Percentiles rank a stretch among this genome's conserved stretches.
These are phyloP conservation scores for Cyprinus carpio DNA, from an alignment of 2,113 vertebrate species.

Conservation along the genomic window DNA sequence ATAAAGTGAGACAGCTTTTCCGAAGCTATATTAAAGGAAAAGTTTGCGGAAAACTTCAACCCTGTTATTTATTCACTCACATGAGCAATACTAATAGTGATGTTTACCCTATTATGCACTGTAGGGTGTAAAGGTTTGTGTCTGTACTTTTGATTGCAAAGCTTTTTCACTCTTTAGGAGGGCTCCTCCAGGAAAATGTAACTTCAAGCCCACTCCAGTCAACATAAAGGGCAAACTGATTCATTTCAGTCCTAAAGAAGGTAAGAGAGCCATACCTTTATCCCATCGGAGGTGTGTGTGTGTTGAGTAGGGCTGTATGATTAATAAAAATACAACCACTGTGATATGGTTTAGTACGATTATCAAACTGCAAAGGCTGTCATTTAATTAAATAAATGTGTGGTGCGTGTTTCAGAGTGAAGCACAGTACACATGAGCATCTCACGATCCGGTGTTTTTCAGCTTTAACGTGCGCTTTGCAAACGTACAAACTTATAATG, in stretches of 20 bases:
- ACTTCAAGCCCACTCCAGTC: constrained; percentile 68
- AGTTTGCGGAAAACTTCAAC: background rate
- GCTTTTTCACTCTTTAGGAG: constrained; percentile 63
- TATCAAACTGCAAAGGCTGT: background rate
- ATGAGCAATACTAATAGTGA: background rate
- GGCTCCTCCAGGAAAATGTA: constrained; percentile 78
- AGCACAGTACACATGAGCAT: background rate
- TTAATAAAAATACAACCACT: background rate
- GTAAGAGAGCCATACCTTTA: constrained; percentile 59
- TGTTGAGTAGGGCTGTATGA: background rate
- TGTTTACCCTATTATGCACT: background rate
- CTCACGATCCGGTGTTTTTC: background rate
- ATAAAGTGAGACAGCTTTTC: background rate
- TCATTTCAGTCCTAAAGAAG: constrained; percentile 77
- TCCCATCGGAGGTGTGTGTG: background rate
- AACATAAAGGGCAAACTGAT: constrained; percentile 78
- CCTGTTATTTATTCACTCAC: background rate
- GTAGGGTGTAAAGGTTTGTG: background rate
- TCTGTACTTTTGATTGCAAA: background rate
- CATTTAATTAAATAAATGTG: background rate
- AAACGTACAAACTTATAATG: background rate
- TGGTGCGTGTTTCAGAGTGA: background rate
- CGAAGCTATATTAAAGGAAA: background rate
- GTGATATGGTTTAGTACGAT: background rate
- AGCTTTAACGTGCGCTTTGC: background rate